Evolutionary conservation across 2,888 invertebrate species (phyloP), one percentile per base, ranked within the genome.

Genomic region (Poecilobothrus nobilitatus): DNA sequence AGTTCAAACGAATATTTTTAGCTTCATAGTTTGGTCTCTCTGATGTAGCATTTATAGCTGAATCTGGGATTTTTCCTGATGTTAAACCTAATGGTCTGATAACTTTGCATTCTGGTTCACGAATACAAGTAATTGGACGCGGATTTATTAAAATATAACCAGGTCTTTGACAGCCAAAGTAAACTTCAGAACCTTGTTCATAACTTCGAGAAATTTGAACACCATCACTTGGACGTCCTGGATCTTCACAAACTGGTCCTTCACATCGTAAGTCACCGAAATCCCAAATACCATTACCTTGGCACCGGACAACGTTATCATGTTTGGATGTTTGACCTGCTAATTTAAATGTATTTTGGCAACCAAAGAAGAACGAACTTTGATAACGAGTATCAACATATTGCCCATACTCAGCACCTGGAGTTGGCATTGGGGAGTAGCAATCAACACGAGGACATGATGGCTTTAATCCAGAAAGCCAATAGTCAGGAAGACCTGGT

Each of bases 201-300:
- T 92, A 92, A 75, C 92, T 92, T 77, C 89, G 86, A 0, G 96
- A 87, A 62, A 91, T 82, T 83, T 97, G 96, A 72, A 87, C 85
- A 27, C 97, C 97, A 82, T 97, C 97, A 71, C 93, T 91, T 0
- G 97, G 97, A 76, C 94, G 87, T 1, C 96, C 95, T 0, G 97
- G 97, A 81, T 97, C 97, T 80, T 94, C 92, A 79, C 97, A 97
- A 1, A 97, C 96, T 4, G 97, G 97, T 22, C 97, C 97, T 84
- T 97, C 96, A 78, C 98, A 98, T 68, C 82, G 77, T 67, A 98
- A 84, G 78, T 95, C 95, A 37, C 97, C 97, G 79, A 97, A 96
- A 84, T 97, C 97, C 98, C 98, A 98, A 71, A 92, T 90, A 2
- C 95, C 94, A 77, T 95, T 95, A 1, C 90, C 90, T 83, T 92